Conservation (phyloP, 2,888 invertebrate genomes). For the Caenorhabditis plicata region DNA sequence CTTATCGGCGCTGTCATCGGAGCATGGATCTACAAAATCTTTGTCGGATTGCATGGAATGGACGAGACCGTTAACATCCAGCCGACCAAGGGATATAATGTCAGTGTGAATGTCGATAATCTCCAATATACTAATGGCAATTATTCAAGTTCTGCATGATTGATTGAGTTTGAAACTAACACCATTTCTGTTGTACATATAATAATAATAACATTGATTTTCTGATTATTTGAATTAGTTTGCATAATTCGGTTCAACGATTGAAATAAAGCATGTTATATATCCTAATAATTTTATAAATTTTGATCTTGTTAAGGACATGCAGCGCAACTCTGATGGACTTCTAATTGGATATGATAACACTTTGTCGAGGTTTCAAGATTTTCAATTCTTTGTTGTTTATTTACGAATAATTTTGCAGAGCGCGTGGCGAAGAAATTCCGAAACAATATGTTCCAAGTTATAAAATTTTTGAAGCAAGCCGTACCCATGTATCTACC, state of each 20-base stretch:
- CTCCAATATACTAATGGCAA: constrained; percentile 9
- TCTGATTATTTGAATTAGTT: constrained; percentile 8
- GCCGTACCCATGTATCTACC: constrained; percentile 27
- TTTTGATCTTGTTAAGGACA: constrained; percentile 40
- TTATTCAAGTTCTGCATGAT: constrained; percentile 3
- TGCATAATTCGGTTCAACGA: background rate
- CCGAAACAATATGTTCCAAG: constrained; percentile 27
- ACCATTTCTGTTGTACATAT: constrained; percentile 1
- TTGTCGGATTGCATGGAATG: constrained; percentile 70
- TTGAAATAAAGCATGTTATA: background rate
- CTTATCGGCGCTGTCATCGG: constrained; percentile 71
- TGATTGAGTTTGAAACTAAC: constrained; percentile 22
- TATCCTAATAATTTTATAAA: constrained; percentile 7
- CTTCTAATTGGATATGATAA: constrained; percentile 46
- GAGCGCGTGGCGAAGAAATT: constrained; percentile 29
- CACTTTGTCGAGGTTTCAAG: constrained; percentile 38
- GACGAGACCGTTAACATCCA: constrained; percentile 42
- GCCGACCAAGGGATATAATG: constrained; percentile 41
- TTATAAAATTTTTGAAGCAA: constrained; percentile 37
- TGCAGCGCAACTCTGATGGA: constrained; percentile 39
- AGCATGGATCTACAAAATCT: constrained; percentile 68
- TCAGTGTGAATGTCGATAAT: constrained; percentile 37
- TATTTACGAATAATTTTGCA: constrained; percentile 10
- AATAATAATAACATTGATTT: too few relatives aligned
- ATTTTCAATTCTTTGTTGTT: too few relatives aligned